Conservation (phyloP, 1,140 invertebrate genomes). For the Drosophila nebulosa region DNA sequence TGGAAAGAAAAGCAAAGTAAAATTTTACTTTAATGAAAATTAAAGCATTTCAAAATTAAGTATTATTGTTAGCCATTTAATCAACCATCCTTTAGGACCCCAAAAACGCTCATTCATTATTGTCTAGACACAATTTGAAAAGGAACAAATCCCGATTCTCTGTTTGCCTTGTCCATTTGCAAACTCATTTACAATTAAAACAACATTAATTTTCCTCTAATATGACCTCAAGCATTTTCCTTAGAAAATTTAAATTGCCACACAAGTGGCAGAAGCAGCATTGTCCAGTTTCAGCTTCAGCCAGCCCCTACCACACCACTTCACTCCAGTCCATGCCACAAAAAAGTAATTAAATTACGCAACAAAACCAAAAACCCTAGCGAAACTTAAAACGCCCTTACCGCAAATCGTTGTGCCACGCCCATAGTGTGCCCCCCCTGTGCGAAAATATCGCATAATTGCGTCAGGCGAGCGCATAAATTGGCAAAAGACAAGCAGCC, state of each 20-base stretch:
- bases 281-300: slow-evolving; percentile 31
- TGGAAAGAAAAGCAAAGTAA: neutral
- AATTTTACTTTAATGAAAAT: neutral
- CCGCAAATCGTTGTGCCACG: slow-evolving; percentile 54
- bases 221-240: slow-evolving; percentile 71
- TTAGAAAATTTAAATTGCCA: slow-evolving; percentile 62
- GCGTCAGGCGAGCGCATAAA: slow-evolving; percentile 74
- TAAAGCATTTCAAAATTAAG: too few relatives aligned
- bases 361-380: slow-evolving; percentile 31
- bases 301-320: slow-evolving; percentile 40
- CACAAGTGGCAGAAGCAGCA: slow-evolving; percentile 23
- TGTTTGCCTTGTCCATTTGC: slow-evolving; percentile 31
- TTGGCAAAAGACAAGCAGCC: slow-evolving; percentile 71
- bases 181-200: slow-evolving; percentile 78
- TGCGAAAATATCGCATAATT: slow-evolving; percentile 78
- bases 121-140: slow-evolving; percentile 38
- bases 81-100: neutral
- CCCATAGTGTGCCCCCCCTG: slow-evolving; percentile 55
- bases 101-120: neutral
- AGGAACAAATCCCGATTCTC: neutral
- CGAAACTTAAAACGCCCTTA: slow-evolving; percentile 62
- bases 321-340: slow-evolving; percentile 37
- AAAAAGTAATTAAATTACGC: slow-evolving; percentile 79
- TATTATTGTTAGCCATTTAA: neutral
- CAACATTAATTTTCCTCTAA: slow-evolving; percentile 74